phyloP scores from a whole-genome alignment of 2,113 vertebrate species.

The Pluvialis apricaria region DNA sequence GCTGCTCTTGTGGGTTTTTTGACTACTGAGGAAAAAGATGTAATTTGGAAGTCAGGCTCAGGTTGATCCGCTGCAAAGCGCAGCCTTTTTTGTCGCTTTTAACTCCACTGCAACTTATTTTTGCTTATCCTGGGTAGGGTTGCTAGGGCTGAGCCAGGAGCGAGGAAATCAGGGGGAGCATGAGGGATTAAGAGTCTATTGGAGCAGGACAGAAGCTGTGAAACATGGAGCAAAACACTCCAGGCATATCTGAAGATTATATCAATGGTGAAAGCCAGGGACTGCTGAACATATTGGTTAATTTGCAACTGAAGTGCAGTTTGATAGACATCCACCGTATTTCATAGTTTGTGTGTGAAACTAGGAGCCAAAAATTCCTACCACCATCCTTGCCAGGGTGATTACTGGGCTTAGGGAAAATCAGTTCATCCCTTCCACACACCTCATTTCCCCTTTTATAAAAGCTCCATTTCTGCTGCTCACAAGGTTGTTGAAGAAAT shows the following conservation, averaged over 20 bases:
- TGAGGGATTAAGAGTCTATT: background rate
- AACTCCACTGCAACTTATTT: background rate
- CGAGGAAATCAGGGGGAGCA: background rate
- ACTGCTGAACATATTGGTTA: background rate
- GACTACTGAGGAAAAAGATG: background rate
- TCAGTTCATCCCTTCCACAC: background rate
- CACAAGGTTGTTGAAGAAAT: background rate
- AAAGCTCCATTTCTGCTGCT: background rate
- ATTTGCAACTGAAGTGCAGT: background rate
- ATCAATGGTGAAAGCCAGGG: rapidly evolving
- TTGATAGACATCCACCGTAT: rapidly evolving
- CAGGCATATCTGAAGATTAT: background rate
- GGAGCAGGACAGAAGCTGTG: background rate
- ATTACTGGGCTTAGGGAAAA: background rate
- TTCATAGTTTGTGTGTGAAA: background rate
- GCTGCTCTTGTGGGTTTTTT: background rate
- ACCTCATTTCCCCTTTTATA: background rate
- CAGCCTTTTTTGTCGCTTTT: background rate
- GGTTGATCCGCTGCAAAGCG: background rate
- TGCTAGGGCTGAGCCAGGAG: background rate
- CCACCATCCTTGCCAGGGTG: background rate
- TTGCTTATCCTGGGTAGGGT: background rate
- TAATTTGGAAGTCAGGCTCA: background rate
- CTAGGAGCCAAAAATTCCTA: background rate
- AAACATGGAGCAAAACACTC: background rate